A percentile compares a stretch with the other conserved stretches of the same genome.
Evolutionary conservation across 2,113 vertebrate genomes (phyloP).

Genomic region (Xiphophorus hellerii): DNA sequence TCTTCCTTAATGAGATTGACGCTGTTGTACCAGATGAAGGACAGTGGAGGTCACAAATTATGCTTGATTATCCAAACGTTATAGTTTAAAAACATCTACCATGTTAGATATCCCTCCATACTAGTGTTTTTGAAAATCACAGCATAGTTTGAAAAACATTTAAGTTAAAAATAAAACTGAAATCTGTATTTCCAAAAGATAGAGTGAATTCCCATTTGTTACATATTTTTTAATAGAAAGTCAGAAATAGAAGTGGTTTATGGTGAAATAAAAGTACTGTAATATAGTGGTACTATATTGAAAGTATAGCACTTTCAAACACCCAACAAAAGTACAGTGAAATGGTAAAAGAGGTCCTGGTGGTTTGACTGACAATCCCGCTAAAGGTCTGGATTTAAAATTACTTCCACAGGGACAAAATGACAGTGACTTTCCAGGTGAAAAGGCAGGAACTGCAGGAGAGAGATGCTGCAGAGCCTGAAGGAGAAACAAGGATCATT

Average conservation of each 20-base stretch:
- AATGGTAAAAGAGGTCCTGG: constrained; percentile 40
- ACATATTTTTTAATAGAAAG: not conserved
- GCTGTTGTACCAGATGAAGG: not conserved
- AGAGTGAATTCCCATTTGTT: not conserved
- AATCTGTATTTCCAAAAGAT: not conserved
- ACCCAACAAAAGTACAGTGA: constrained; percentile 51
- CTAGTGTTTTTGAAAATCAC: too few species aligned
- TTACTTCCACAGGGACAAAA: constrained; percentile 68
- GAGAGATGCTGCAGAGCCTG: constrained; percentile 28
- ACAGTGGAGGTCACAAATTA: not conserved
- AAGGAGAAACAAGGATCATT: constrained; percentile 62
- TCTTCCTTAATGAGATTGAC: not conserved
- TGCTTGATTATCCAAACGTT: too few species aligned
- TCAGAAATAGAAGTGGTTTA: not conserved
- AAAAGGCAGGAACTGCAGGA: constrained; percentile 44
- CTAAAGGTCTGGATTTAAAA: constrained; percentile 61
- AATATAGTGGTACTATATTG: not conserved
- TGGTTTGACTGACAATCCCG: constrained; percentile 55
- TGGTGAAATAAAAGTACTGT: not conserved
- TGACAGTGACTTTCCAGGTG: constrained; percentile 59
- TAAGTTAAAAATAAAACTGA: not conserved
- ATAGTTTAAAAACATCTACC: not conserved
- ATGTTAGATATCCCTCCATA: not conserved
- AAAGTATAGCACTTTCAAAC: constrained; percentile 43
- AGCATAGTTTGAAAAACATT: not conserved